These are phyloP conservation scores for Blomia tropicalis DNA, from an alignment of 2,888 invertebrate genomes.

Conservation along the genomic window DNA sequence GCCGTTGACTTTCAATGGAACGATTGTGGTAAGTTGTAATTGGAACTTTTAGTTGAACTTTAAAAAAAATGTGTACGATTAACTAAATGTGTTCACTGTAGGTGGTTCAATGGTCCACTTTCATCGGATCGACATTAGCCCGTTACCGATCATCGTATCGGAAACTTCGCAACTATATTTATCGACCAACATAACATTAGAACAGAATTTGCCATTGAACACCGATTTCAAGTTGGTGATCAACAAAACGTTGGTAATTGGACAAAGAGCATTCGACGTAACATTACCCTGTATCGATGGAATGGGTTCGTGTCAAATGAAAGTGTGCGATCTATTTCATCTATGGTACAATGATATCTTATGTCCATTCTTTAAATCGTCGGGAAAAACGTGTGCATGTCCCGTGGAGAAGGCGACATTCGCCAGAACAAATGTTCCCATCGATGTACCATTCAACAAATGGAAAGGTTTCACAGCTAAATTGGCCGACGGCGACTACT, in stretches of 20 bases:
- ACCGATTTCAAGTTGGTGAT: neutral
- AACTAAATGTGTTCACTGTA: too few species aligned
- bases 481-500: conserved; percentile 15
- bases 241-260: conserved; percentile 9
- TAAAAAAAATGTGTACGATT: too few species aligned
- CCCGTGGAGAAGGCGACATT: neutral
- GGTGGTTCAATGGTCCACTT: conserved; percentile 14
- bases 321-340: conserved; percentile 12
- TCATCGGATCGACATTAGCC: conserved; percentile 5
- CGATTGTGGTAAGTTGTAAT: neutral
- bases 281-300: conserved; percentile 20
- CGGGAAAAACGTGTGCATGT: neutral
- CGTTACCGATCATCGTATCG: conserved; percentile 16
- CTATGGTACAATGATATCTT: conserved; percentile 22
- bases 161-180: conserved; percentile 11
- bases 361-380: conserved; percentile 17
- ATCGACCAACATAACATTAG: conserved; percentile 8
- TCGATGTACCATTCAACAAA: conserved; percentile 14
- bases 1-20: neutral
- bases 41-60: neutral
- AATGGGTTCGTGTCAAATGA: conserved; percentile 17
- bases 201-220: conserved; percentile 19
- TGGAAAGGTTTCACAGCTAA: conserved; percentile 18
- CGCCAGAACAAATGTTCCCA: neutral
- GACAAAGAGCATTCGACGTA: neutral